Evolutionary conservation across 2,113 vertebrate genomes (phyloP).

Genomic region (Verasper variegatus): DNA sequence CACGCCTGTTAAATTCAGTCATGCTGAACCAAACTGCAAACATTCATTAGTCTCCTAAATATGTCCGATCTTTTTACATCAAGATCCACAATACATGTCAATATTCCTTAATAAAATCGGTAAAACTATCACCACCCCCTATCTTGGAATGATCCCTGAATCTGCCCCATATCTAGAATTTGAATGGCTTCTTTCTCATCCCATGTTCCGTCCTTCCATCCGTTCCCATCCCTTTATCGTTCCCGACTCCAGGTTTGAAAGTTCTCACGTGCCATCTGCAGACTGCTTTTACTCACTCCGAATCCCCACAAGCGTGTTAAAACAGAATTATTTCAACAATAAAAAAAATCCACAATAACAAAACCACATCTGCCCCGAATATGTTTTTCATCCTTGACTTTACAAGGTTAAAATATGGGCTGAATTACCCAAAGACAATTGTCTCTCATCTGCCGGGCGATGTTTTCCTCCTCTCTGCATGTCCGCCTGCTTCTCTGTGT

Average conservation of each 20-base stretch:
- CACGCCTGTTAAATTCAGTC: not conserved
- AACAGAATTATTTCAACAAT: conserved; percentile 32
- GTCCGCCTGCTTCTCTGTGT: not conserved
- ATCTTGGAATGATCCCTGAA: no score
- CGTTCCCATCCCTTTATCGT: no score
- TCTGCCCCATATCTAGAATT: no score
- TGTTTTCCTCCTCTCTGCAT: conserved; percentile 9
- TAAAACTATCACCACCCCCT: no score
- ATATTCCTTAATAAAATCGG: no score
- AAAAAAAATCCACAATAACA: conserved; percentile 26
- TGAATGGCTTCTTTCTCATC: no score
- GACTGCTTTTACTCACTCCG: conserved; percentile 5
- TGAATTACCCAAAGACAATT: conserved; percentile 41
- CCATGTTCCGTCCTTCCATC: no score
- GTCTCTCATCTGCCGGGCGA: conserved; percentile 41
- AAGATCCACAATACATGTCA: no score
- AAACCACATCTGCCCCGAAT: conserved; percentile 53
- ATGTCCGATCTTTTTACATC: no score
- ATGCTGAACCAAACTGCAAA: no score
- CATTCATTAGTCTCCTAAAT: no score
- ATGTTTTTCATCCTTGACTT: conserved; percentile 52
- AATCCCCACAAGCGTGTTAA: conserved; percentile 20
- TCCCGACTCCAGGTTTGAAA: not conserved
- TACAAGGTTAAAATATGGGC: conserved; percentile 43
- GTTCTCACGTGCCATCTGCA: not conserved